phyloP scores from a whole-genome alignment of 2,113 vertebrate species.

The Channa maculata region DNA sequence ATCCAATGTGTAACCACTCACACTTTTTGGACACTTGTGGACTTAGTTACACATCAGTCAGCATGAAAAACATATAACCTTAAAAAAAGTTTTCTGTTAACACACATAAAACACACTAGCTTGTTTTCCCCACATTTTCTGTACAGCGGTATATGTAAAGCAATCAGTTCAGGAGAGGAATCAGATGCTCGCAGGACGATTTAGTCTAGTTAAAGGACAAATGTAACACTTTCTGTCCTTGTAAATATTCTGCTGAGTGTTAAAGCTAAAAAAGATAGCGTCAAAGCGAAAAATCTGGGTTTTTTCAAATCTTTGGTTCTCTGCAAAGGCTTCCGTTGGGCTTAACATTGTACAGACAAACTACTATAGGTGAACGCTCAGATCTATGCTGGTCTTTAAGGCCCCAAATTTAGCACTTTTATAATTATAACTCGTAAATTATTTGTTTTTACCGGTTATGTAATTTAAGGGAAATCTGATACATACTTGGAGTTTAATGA shows the following conservation, averaged over 20 bases:
- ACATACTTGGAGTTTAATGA: not conserved
- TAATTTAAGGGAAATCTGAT: not conserved
- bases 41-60: not conserved
- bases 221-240: not conserved
- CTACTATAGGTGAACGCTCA: not conserved
- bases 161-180: not conserved
- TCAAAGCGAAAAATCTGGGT: not conserved
- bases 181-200: constrained; percentile 18
- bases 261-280: not conserved
- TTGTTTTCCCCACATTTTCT: not conserved
- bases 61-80: not conserved
- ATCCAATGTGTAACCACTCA: not conserved
- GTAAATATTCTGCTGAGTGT: constrained; percentile 8
- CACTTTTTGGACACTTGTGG: not conserved
- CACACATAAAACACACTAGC: not conserved
- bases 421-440: too few relatives aligned
- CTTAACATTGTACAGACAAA: not conserved
- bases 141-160: constrained; percentile 1
- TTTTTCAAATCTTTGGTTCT: not conserved
- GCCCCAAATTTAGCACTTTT: not conserved
- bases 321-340: not conserved
- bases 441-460: too few relatives aligned
- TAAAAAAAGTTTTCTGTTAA: not conserved
- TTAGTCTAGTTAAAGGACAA: not conserved
- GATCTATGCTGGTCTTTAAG: not conserved